Base-by-base conservation (phyloP, 2,888 invertebrate genomes). In the Andrena fulva region DNA sequence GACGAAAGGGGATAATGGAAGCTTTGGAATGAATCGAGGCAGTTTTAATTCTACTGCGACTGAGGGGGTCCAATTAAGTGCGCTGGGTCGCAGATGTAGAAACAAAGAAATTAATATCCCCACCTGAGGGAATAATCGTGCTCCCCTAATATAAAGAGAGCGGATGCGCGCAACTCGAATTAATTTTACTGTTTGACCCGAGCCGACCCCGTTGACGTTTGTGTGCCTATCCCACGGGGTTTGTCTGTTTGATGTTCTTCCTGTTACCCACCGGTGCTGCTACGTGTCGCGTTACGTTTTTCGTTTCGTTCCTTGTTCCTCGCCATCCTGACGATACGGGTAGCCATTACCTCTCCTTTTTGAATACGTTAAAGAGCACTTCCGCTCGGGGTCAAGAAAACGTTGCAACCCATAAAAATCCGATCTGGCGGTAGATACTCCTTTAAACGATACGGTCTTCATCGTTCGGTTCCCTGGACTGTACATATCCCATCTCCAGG, bases 191-290 rank as follows among this genome's bases (percentile, higher is more conserved):
- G 89, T 89, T 88, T 85, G 87, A 88, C 85, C 86, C 77, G 52
- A 35, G 24, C 66, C 80, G 74, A 86, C 78, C 81, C 82, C 85
- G 80, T 76, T 84, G 77, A 85, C 88, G 88, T 89, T 87, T 90
- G 91, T 91, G 84, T 91, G 82, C 89, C 85, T 91, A 91, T 91
- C 91, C 91, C 91, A 92, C 91, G 89, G 42, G 84, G 75, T 76
- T 80, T 64, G 75, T 75, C 76, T 81, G 81, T 87, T 85, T 85
- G 78, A 77, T 31, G 79, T 84, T 76, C 87, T 82, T 88, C 82
- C 82, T 82, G 80, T 83, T 85, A 84, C 76, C 80, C 79, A 84
- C 78, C 83, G 80, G 35, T 62, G 68, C 35, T 63, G 71, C 74
- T 63, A 78, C 76, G 75, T 79, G 80, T 83, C 82, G 74, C 76